Evolutionary conservation across 2,888 invertebrate species (phyloP).

Genomic region (Chloroclysta siterata): DNA sequence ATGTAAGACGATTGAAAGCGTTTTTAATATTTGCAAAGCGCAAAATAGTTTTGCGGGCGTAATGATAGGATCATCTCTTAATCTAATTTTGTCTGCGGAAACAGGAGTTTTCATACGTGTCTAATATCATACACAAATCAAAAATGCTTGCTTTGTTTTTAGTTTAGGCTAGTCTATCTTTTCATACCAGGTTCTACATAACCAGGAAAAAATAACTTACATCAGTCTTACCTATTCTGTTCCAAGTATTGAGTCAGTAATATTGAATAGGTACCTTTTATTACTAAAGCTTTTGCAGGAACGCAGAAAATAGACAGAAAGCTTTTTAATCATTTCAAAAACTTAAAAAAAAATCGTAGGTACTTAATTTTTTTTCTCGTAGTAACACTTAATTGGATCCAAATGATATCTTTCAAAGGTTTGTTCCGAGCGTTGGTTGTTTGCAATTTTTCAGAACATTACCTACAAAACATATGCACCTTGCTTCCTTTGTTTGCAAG

Average conservation of each 20-base stretch:
- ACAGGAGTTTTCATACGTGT: slow-evolving; percentile 8
- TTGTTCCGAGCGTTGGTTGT: too few relatives aligned
- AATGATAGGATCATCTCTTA: slow-evolving; percentile 22
- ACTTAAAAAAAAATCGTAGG: too few relatives aligned
- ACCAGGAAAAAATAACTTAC: background rate
- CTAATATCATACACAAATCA: background rate
- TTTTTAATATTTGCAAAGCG: slow-evolving; percentile 45
- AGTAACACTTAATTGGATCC: too few relatives aligned
- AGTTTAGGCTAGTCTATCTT: background rate
- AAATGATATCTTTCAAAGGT: too few relatives aligned
- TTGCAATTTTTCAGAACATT: too few relatives aligned
- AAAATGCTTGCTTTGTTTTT: background rate
- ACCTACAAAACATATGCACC: too few relatives aligned
- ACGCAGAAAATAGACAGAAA: too few relatives aligned
- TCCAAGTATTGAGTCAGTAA: too few relatives aligned
- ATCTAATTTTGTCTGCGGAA: slow-evolving; percentile 24
- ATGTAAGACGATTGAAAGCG: slow-evolving; percentile 53
- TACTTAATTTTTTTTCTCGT: too few relatives aligned
- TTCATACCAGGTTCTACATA: background rate
- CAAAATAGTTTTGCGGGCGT: slow-evolving; percentile 30
- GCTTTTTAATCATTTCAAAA: too few relatives aligned
- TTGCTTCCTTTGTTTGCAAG: background rate
- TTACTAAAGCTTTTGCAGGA: too few relatives aligned
- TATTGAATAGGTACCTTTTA: too few relatives aligned
- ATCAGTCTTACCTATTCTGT: background rate